Evolutionary conservation across 2,888 invertebrate genomes (phyloP), one percentile per base, ranked within the genome.

Genomic region (Lucinisca nassula): DNA sequence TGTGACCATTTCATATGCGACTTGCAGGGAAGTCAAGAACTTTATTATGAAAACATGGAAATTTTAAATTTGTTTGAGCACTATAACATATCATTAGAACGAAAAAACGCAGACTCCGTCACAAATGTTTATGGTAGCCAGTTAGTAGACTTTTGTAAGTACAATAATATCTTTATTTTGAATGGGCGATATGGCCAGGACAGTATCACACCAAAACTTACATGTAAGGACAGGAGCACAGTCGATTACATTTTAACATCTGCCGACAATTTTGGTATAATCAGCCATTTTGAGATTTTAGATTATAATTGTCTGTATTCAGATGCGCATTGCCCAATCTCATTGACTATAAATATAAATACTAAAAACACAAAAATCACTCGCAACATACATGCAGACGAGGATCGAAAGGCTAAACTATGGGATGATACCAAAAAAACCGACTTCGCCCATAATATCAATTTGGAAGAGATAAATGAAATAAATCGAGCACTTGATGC

Each of bases 101-200:
- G 76, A 55, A 55, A 55, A 6, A 6, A 10, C 12, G 55, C 35
- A 8, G 76, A 77, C 37, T 32, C 8, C 32, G 14, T 30, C 14
- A 51, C 37, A 35, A 77, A 77, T 77, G 76, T 35, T n/a, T 77
- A 77, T 77, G 76, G 58, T 21, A 8, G n/a, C 4, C 10, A 55
- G 21, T 4, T 55, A 4, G n/a, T 55, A 8, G 55, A 55, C 4
- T 55, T 55, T 21, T 55, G 55, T 55, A 55, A 55, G n/a, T 14
- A 55, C n/a, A 55, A 55, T 55, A 21, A 55, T 55, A 17, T 55
- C 4, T 55, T 55, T 21, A 55, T 55, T 21, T 55, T 55, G n/a
- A 55, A 55, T 55, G 76, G 76, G 0, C 51, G 76, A 77, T 30
- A 55, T 35, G 58, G 37, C 4, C 0, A 1, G 4, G 49, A 49